Conservation (phyloP, 2,888 invertebrate genomes). For the Drosophila recens region DNA sequence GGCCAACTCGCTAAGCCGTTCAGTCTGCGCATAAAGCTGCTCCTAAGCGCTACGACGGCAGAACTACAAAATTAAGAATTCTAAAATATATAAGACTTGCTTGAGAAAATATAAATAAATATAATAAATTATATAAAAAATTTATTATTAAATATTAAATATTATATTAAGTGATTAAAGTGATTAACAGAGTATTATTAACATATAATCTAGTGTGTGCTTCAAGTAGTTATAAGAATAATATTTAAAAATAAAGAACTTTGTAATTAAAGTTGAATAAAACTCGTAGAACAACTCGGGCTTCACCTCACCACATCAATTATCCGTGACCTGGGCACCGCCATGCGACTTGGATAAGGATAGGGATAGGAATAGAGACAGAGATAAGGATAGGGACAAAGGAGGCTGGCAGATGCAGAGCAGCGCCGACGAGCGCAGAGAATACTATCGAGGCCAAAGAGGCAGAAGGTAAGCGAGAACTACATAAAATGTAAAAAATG, state of each 20-base stretch:
- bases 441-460: conserved; percentile 68
- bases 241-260: not conserved
- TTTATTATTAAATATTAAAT: not conserved
- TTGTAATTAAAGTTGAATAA: conserved; percentile 38
- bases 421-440: conserved; percentile 74
- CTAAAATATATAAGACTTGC: conserved; percentile 6
- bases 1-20: conserved; percentile 73
- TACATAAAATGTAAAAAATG: not conserved
- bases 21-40: conserved; percentile 83
- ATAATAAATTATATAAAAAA: not conserved
- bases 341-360: conserved; percentile 81
- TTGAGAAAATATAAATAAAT: conserved; percentile 9
- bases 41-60: conserved; percentile 71
- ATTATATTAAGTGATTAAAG: not conserved
- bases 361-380: conserved; percentile 54
- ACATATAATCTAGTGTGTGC: conserved; percentile 1
- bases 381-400: conserved; percentile 51
- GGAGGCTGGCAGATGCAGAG: conserved; percentile 79
- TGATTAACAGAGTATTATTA: conserved; percentile 20
- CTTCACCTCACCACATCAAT: conserved; percentile 83
- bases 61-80: conserved; percentile 28
- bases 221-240: conserved; percentile 9
- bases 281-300: conserved; percentile 75
- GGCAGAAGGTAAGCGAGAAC: conserved; percentile 65
- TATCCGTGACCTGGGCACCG: conserved; percentile 85